Base-by-base conservation (phyloP, 1,140 invertebrate species). In the Stegodyphus dumicola region DNA sequence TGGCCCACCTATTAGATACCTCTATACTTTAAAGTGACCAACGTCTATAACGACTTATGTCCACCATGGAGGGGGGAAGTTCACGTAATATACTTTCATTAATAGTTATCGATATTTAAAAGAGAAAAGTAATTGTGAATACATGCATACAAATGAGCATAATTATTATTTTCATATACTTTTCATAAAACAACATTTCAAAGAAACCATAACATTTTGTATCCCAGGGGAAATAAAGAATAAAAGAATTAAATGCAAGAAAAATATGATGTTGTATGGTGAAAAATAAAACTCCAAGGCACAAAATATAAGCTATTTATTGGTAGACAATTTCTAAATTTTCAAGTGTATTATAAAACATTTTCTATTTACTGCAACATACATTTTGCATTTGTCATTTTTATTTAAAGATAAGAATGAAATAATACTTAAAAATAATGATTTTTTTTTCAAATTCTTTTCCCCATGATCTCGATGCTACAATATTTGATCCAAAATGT, bases 301-400 rank as follows among this genome's bases (percentile, higher is more conserved):
- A 52, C 48, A 83, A 83, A 83, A 83, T 83, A 83, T 83, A 83
- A 83, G 80, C 80, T 83, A 83, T 83, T 83, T 83, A 83, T 83
- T 83, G 80, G 71, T 83, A 83, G 80, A 75, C 80, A 83, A 75
- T 75, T 80, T 60, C 64, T 83, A 66, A 66, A 48, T 73, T 73
- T 56, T 75, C 65, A 51, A 10, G 33, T 71, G 15, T 60, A 73
- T 75, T 75, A 83, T 75, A 83, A 83, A 75, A 83, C 56, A 83
- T 54, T 71, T 83, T 66, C 80, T 83, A 75, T 83, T 83, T 81
- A 64, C 13, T 17, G 48, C n/a, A 81, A 73, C 78, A 73, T 81
- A 73, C 69, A 81, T 73, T 81, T 73, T 81, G 78, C 56, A 51
- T 81, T 81, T 52, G 69, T 18, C 18, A n/a, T 15, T 60, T 65